These are phyloP conservation scores for Petrocephalus schoutedeni DNA, from an alignment of 2,797 vertebrate genomes.

Conservation along the genomic window DNA sequence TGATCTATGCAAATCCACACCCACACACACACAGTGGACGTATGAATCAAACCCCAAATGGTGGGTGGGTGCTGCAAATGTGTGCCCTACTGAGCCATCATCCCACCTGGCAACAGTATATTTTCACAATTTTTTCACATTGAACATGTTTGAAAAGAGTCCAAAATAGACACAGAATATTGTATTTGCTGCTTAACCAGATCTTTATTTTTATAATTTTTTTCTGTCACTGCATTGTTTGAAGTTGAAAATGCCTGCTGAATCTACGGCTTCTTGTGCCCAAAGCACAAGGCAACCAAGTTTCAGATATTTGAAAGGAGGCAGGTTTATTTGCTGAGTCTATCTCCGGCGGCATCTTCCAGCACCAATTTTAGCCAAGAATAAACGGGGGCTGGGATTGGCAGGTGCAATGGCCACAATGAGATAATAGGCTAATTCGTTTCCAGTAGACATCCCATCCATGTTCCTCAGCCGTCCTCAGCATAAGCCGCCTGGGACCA, in stretches of 20 bases:
- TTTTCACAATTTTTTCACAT: background rate
- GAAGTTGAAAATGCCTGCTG: background rate
- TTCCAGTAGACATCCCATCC: background rate
- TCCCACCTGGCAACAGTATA: background rate
- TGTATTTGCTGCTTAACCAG: background rate
- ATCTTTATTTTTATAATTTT: background rate
- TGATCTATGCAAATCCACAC: too few species aligned
- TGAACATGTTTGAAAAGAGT: background rate
- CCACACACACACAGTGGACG: background rate
- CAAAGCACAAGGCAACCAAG: background rate
- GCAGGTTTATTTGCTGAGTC: background rate
- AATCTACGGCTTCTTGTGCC: background rate
- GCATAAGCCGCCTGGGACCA: background rate
- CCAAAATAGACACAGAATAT: background rate
- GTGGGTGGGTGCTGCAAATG: background rate
- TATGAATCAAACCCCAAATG: background rate
- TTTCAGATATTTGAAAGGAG: background rate
- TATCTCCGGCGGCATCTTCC: background rate
- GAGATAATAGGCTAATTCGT: background rate
- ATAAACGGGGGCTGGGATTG: background rate
- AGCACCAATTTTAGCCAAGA: background rate
- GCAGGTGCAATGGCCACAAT: background rate
- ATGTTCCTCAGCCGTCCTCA: background rate
- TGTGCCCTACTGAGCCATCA: background rate
- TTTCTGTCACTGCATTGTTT: background rate